phyloP scores from a whole-genome alignment of 1,140 invertebrate species.

The Micrasema longulum region DNA sequence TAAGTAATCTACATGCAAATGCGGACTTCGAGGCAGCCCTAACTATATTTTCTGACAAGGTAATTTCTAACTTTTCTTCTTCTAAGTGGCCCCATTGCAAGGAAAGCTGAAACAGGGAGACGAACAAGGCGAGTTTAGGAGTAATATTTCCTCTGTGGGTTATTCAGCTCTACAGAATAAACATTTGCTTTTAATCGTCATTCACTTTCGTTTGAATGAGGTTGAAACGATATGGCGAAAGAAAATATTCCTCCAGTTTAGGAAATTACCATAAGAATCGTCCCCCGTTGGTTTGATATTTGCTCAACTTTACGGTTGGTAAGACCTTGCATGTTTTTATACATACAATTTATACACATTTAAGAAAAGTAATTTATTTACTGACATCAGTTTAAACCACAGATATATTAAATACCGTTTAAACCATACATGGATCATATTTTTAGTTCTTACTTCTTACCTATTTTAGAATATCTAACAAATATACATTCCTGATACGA shows the following conservation, averaged over 20 bases:
- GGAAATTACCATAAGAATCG: conserved; percentile 55
- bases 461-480: no score
- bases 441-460: no score
- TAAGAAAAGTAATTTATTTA: no score
- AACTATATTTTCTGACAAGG: background rate
- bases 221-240: conserved; percentile 53
- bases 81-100: conserved; percentile 21
- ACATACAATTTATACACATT: no score
- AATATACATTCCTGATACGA: no score
- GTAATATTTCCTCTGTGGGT: conserved; percentile 53
- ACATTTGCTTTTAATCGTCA: conserved; percentile 56
- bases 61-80: conserved; percentile 16
- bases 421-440: no score
- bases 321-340: no score
- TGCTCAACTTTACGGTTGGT: conserved; percentile 47
- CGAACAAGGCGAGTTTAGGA: conserved; percentile 42
- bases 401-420: no score
- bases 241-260: conserved; percentile 56
- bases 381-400: no score
- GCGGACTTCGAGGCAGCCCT: background rate
- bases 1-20: conserved; percentile 23
- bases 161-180: conserved; percentile 52
- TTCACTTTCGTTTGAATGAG: conserved; percentile 56
- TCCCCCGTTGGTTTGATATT: conserved; percentile 54
- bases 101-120: conserved; percentile 10